Evolutionary conservation across 2,113 vertebrate species (phyloP).

Genomic region (Ptilonorhynchus violaceus): DNA sequence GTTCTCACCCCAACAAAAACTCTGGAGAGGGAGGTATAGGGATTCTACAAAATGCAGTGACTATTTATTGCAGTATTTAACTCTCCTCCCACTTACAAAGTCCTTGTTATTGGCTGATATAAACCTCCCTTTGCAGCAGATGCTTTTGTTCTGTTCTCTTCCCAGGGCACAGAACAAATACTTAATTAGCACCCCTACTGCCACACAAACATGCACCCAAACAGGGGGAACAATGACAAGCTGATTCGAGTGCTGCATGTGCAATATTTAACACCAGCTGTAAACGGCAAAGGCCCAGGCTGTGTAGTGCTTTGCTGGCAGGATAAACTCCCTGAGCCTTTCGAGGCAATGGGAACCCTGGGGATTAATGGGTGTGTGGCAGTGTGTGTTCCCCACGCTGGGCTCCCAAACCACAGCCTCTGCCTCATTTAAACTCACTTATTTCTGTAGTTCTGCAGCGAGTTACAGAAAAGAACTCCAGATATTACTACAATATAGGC

Average conservation of each 20-base stretch:
- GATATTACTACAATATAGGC: rapidly evolving
- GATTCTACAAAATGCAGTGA: not conserved
- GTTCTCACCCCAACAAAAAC: not conserved
- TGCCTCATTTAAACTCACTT: not conserved
- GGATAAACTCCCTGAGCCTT: not conserved
- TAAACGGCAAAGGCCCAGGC: not conserved
- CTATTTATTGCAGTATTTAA: not conserved
- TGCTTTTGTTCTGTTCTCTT: not conserved
- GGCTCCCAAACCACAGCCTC: not conserved
- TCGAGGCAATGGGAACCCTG: not conserved
- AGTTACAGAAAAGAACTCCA: not conserved
- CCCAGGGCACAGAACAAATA: not conserved
- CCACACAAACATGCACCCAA: not conserved
- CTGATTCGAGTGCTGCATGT: not conserved
- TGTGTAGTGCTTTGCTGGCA: not conserved
- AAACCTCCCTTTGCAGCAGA: not conserved
- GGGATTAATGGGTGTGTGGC: not conserved
- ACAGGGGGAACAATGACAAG: rapidly evolving
- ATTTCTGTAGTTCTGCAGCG: not conserved
- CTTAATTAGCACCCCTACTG: not conserved
- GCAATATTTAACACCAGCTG: not conserved
- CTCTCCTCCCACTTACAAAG: not conserved
- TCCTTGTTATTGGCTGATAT: not conserved
- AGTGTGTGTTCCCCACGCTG: rapidly evolving
- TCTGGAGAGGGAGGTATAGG: rapidly evolving